A percentile compares a stretch with the other conserved stretches of the same genome.
Evolutionary conservation across 2,888 invertebrate genomes (phyloP).

Genomic region (Seira ritae): DNA sequence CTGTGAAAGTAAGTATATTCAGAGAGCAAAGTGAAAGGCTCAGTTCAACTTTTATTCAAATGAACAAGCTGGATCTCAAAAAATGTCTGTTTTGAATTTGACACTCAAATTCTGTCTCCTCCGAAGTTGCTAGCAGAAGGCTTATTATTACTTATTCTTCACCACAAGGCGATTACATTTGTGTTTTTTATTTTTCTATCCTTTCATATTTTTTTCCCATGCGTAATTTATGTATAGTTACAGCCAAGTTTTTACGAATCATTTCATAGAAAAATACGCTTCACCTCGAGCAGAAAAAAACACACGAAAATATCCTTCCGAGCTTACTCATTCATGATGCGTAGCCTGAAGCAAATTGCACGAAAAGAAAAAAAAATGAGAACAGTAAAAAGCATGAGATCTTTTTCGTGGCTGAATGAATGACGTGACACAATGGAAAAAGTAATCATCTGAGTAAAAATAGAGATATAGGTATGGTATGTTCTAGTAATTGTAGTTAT

Average conservation of each 20-base stretch:
- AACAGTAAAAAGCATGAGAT: slow-evolving; percentile 41
- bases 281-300: not conserved
- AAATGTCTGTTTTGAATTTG: no score
- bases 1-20: no score
- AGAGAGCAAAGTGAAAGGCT: no score
- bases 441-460: slow-evolving; percentile 15
- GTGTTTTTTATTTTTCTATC: no score
- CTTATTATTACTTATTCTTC: slow-evolving; percentile 54
- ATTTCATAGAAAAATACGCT: no score
- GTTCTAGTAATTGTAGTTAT: not conserved
- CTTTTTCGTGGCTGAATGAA: slow-evolving; percentile 27
- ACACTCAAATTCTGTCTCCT: no score
- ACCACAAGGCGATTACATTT: slow-evolving; percentile 46
- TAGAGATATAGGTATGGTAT: no score
- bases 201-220: slow-evolving; percentile 23
- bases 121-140: no score
- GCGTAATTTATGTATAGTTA: slow-evolving; percentile 14
- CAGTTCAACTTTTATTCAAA: no score
- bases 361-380: slow-evolving; percentile 31
- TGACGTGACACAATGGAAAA: slow-evolving; percentile 48
- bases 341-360: not conserved
- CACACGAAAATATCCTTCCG: not conserved
- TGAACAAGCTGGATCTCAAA: no score
- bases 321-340: not conserved
- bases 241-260: no score